Evolutionary conservation across 2,888 invertebrate species (phyloP).

Genomic region (Acrocyrtus sp.): DNA sequence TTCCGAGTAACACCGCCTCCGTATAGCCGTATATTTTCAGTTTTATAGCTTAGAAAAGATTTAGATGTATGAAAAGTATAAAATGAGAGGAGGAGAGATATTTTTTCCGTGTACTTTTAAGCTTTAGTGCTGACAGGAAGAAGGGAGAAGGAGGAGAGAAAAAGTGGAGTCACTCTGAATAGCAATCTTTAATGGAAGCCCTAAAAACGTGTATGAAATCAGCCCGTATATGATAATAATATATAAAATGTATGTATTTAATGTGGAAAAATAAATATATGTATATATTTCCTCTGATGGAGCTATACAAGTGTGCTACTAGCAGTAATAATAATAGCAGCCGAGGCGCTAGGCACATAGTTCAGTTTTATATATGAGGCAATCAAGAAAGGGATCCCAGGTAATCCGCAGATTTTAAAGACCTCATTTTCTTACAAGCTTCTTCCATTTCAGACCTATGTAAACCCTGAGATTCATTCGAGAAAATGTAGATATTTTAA

Average conservation of each 20-base stretch:
- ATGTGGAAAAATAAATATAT: not conserved
- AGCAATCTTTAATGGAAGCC: not conserved
- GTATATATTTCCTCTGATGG: not conserved
- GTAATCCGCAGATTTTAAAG: constrained; percentile 42
- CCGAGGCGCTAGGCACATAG: not conserved
- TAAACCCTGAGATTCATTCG: constrained; percentile 16
- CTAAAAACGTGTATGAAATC: not conserved
- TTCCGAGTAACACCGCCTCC: no score
- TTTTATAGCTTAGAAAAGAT: not conserved
- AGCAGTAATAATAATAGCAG: not conserved
- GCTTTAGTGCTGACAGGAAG: not conserved
- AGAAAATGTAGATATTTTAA: not conserved
- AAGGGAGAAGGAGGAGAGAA: not conserved
- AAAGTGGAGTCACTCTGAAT: not conserved
- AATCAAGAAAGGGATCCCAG: constrained; percentile 36
- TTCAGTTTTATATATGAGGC: constrained; percentile 23
- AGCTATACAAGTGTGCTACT: no score
- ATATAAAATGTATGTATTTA: not conserved
- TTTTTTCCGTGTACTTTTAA: not conserved
- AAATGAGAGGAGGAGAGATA: not conserved
- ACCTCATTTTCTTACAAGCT: constrained; percentile 38
- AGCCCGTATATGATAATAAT: no score
- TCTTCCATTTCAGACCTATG: constrained; percentile 25
- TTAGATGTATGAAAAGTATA: not conserved
- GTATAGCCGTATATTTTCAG: not conserved